Evolutionary conservation across 1,140 invertebrate species (phyloP), one percentile per base, ranked within the genome.

Genomic region (Leptoteleia sp.): DNA sequence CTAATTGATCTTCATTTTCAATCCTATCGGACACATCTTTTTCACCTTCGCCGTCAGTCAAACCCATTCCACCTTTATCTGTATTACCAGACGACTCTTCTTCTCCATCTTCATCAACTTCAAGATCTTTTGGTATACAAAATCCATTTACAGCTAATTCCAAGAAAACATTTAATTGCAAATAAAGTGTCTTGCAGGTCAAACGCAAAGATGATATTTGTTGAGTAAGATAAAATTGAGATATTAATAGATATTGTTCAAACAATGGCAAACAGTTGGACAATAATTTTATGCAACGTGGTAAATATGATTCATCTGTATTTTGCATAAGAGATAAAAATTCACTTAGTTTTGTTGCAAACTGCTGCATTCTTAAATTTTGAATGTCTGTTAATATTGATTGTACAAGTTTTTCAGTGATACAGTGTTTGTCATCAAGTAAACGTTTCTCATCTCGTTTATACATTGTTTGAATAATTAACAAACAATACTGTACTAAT

Each of bases 1-100:
- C 97, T 16, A 99, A 86, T 88, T 99, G 98, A 91, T 99, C 98
- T 91, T 99, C 95, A 47, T 91, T 95, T 87, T 99, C 96, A 27
- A 99, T 96, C 84, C 92, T 91, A 52, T 99, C 97, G 0, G 97
- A 99, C 3, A 99, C 96, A 90, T 99, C 98, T 83, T 96, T 97
- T 65, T 95, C 92, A 6, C 97, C 97, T 80, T 98, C 94, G 0
- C 97, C 97, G 76, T 99, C 97, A 0, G 96, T 96, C 1, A 99
- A 89, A 0, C 97, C 98, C 87, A 94, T 93, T 7, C 95, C 95
- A 52, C 93, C 92, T 78, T 86, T 85, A 1, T 81, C 70, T 12
- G 42, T 40, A 6, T 72, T 71, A 0, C 91, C 89, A 5, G 91
- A 84, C 67, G 92, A 91, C 35, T 92, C 90, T 25, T 91, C 89